Evolutionary conservation across 2,888 invertebrate species (phyloP).

Genomic region (Chromoteleia sp.): DNA sequence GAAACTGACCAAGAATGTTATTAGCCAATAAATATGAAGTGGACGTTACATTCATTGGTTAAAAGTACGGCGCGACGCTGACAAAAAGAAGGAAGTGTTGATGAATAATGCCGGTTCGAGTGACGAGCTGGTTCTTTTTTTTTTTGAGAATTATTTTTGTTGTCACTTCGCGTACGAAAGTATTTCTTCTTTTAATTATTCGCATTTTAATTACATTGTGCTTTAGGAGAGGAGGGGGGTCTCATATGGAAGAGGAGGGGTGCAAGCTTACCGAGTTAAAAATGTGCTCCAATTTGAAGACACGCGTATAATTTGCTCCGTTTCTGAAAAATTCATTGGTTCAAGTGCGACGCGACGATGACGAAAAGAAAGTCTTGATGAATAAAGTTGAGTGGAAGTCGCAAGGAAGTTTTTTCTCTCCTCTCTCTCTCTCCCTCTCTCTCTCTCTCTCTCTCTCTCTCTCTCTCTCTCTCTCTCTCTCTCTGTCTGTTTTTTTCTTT

Average conservation of each 20-base stretch:
- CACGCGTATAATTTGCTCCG: constrained; percentile 23
- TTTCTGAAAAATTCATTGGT: constrained; percentile 42
- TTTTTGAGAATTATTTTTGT: constrained; percentile 43
- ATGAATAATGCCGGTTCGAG: constrained; percentile 33
- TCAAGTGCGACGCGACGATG: constrained; percentile 35
- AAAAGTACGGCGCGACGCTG: constrained; percentile 28
- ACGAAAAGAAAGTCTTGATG: constrained; percentile 38
- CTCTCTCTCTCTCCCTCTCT: not conserved
- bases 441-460: too few relatives aligned
- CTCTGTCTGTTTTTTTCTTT: too few relatives aligned
- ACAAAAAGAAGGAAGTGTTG: constrained; percentile 53
- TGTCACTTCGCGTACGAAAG: not conserved
- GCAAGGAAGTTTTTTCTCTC: constrained; percentile 4
- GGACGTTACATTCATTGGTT: constrained; percentile 40
- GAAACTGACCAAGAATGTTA: constrained; percentile 31
- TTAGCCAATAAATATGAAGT: constrained; percentile 49
- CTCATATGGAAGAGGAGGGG: too few relatives aligned
- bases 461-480: not conserved
- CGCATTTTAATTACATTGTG: not conserved
- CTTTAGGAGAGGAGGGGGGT: too few relatives aligned
- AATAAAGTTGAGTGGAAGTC: constrained; percentile 46
- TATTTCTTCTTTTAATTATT: constrained; percentile 10
- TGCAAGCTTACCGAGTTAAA: constrained; percentile 1
- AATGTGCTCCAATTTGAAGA: constrained; percentile 22
- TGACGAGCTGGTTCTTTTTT: constrained; percentile 36